Conservation (phyloP, 2,113 vertebrate genomes). For the Benitochromis conjunctus region DNA sequence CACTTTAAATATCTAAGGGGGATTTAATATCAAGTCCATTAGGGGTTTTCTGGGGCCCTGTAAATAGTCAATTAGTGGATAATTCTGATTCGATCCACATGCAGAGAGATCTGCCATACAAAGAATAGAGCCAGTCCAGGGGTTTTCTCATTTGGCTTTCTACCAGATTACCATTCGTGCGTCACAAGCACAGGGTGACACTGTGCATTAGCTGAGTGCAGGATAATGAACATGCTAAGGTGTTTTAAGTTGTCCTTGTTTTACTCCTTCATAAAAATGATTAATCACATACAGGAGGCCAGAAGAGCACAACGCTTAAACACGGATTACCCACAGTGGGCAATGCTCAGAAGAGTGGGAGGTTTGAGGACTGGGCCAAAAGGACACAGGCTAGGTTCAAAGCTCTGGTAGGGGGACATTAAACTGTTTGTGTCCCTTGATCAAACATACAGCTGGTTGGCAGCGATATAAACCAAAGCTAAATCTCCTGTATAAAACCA, state of each 20-base stretch:
- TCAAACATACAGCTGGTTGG: conserved; percentile 71
- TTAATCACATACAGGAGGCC: conserved; percentile 1
- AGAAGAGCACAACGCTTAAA: not conserved
- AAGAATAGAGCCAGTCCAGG: conserved; percentile 9
- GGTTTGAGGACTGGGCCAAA: conserved; percentile 22
- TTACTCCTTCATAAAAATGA: conserved; percentile 24
- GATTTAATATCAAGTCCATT: conserved; percentile 99
- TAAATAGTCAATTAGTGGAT: conserved; percentile 99
- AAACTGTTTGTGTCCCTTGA: conserved; percentile 62
- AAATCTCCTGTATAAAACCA: conserved; percentile 64
- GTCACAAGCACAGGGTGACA: conserved; percentile 4
- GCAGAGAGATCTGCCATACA: conserved; percentile 62
- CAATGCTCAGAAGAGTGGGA: not conserved
- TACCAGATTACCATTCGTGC: not conserved
- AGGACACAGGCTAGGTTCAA: conserved; percentile 30
- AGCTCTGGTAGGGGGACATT: conserved; percentile 47
- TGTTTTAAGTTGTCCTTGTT: conserved; percentile 13
- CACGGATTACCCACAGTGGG: conserved; percentile 13
- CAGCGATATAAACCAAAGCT: conserved; percentile 51
- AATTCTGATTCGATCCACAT: conserved; percentile 98
- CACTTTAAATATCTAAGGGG: conserved; percentile 91
- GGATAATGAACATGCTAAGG: not conserved
- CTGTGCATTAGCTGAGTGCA: not conserved
- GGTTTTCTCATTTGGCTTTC: not conserved
- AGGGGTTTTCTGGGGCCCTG: conserved; percentile 87